Evolutionary conservation across 2,113 vertebrate genomes (phyloP), one percentile per base, ranked within the genome.

Genomic region (Anguilla rostrata): DNA sequence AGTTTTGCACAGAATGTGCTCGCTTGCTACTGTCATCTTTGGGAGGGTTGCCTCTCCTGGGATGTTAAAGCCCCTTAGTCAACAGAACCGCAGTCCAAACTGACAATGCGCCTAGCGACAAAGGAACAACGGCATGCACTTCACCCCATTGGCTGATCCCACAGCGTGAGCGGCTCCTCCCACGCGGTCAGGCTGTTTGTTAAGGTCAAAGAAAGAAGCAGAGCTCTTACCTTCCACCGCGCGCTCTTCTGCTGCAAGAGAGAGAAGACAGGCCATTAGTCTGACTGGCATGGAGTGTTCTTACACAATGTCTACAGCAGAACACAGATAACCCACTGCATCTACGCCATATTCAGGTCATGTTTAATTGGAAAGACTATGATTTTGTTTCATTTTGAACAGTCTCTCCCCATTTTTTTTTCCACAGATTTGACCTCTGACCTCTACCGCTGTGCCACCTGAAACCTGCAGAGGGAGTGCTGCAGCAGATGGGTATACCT

Each of bases 41-140:
- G 46, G 78, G 49, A 49, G 75, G 71, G 78, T 81, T 80, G 78
- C 9, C 60, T 81, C 34, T 82, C 41, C 16, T 14, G 12, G 26
- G 5, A 81, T 46, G 16, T 29, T 63, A 63, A n/a, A 86, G 78
- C 78, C 78, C 79, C 85, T 63, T 86, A 90, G 94, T 93, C 93
- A 93, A 93, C 92, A 94, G 92, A 95, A 95, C 94, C 93, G 94
- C 94, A 95, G 95, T 95, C 94, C 95, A 95, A 94, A 94, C 90
- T 88, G 92, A 94, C 93, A 94, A 92, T 92, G 85, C 81, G 84
- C 93, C 91, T 89, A 92, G 91, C 88, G 87, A 90, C 83, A 89
- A 57, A 9, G 39, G 66, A 34, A 39, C 41, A n/a, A 60, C 46
- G 26, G 12, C 81, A 46, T 18, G 18, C 22, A 8, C 86, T 43